These are phyloP conservation scores for Cirrhinus mrigala DNA, from an alignment of 2,797 vertebrate genomes.

Conservation along the genomic window DNA sequence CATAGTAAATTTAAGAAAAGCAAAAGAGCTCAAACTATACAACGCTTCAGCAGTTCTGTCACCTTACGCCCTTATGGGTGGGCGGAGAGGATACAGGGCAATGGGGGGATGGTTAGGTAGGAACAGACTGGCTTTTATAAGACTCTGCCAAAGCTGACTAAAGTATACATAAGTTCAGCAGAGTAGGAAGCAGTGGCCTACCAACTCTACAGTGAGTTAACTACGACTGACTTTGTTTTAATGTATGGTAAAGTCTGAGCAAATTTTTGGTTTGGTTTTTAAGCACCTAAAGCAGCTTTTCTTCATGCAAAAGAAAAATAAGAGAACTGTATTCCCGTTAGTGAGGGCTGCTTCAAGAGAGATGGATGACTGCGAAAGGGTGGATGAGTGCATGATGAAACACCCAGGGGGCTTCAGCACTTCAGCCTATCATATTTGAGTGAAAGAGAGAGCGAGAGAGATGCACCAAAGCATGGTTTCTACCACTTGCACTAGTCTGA, in stretches of 20 bases:
- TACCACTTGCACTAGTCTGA: constrained; percentile 9
- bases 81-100: constrained; percentile 64
- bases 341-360: constrained; percentile 40
- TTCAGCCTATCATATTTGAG: constrained; percentile 34
- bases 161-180: constrained; percentile 75
- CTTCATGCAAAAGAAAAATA: constrained; percentile 11
- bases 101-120: constrained; percentile 48
- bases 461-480: constrained; percentile 43
- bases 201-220: constrained; percentile 11
- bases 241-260: neutral
- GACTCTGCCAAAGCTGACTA: constrained; percentile 70
- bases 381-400: constrained; percentile 52
- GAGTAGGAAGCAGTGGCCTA: constrained; percentile 60
- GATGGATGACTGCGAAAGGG: constrained; percentile 52
- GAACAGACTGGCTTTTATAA: constrained; percentile 77
- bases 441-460: neutral
- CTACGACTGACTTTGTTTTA: constrained; percentile 9
- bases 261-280: constrained; percentile 3
- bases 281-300: constrained; percentile 33
- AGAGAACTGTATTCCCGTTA: constrained; percentile 22
- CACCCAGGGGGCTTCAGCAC: constrained; percentile 39
- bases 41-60: constrained; percentile 69
- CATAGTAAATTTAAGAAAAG: constrained; percentile 56
- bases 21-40: constrained; percentile 63
- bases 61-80: constrained; percentile 58